phyloP scores from a whole-genome alignment of 2,888 invertebrate genomes.

The Aelia acuminata region DNA sequence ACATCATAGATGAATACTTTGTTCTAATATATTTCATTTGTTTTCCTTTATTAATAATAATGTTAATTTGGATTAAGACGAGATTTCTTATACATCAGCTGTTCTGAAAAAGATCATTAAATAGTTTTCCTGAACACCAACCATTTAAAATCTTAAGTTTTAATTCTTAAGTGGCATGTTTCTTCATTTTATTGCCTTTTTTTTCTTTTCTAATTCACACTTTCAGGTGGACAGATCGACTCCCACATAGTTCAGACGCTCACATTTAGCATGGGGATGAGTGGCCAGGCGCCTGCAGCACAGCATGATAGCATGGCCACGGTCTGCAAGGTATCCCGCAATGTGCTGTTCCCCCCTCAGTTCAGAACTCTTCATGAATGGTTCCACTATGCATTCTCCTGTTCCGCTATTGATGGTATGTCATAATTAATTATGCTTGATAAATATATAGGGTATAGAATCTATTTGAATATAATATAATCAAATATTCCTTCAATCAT shows the following conservation, averaged over 20 bases:
- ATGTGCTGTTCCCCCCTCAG: constrained; percentile 94
- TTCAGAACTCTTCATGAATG: constrained; percentile 95
- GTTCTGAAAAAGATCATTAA: no score
- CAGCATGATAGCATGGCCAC: constrained; percentile 93
- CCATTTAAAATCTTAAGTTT: no score
- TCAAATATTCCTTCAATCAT: neutral
- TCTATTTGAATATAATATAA: neutral
- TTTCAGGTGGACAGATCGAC: constrained; percentile 73
- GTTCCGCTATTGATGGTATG: constrained; percentile 92
- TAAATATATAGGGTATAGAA: no score
- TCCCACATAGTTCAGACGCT: constrained; percentile 92
- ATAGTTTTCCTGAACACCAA: no score
- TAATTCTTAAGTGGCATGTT: neutral
- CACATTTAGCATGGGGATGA: constrained; percentile 88
- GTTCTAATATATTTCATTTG: no score
- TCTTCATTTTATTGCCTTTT: neutral
- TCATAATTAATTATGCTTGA: no score
- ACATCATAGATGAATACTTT: no score
- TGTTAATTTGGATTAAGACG: no score
- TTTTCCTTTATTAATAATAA: no score
- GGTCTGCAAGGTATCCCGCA: constrained; percentile 91
- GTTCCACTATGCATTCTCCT: constrained; percentile 97
- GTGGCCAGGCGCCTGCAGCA: constrained; percentile 72
- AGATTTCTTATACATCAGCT: no score
- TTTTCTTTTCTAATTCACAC: neutral